Evolutionary conservation across 2,797 vertebrate species (phyloP).

Genomic region (Argyrosomus regius): DNA sequence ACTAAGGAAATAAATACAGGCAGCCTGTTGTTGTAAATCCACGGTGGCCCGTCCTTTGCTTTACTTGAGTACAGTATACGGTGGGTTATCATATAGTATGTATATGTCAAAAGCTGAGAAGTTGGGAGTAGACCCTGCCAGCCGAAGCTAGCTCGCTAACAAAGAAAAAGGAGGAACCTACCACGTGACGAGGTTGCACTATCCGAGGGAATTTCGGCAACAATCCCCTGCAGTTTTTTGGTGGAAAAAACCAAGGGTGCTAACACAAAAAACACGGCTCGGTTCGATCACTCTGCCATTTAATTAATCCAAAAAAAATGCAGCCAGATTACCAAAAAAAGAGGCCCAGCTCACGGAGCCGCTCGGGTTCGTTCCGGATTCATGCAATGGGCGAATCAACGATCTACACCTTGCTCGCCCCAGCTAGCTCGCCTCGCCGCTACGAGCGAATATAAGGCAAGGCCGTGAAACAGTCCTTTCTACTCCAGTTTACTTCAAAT

Average conservation of each 20-base stretch:
- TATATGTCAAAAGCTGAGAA: slow-evolving; percentile 60
- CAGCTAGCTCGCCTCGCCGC: slow-evolving; percentile 79
- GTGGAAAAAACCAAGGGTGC: slow-evolving; percentile 78
- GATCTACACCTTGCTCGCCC: slow-evolving; percentile 79
- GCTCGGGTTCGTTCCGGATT: slow-evolving; percentile 84
- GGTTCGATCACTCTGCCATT: slow-evolving; percentile 70
- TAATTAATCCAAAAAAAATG: slow-evolving; percentile 60
- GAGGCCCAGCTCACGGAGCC: slow-evolving; percentile 65
- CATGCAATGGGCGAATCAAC: slow-evolving; percentile 85
- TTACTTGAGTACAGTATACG: not conserved
- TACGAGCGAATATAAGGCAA: slow-evolving; percentile 67
- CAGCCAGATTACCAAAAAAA: slow-evolving; percentile 41
- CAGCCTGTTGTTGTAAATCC: slow-evolving; percentile 26
- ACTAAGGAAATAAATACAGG: slow-evolving; percentile 64
- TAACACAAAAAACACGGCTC: slow-evolving; percentile 53
- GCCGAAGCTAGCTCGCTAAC: slow-evolving; percentile 87
- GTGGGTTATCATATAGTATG: not conserved
- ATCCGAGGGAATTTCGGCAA: slow-evolving; percentile 93
- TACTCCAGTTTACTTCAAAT: slow-evolving; percentile 47
- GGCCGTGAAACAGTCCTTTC: slow-evolving; percentile 73
- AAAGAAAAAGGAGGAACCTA: slow-evolving; percentile 96
- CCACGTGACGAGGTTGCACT: slow-evolving; percentile 95
- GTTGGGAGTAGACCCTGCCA: slow-evolving; percentile 75
- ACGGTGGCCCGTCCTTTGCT: not conserved
- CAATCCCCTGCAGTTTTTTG: slow-evolving; percentile 91